phyloP scores from a whole-genome alignment of 64 coral and sea anemone genomes.

The Acropora yongei region DNA sequence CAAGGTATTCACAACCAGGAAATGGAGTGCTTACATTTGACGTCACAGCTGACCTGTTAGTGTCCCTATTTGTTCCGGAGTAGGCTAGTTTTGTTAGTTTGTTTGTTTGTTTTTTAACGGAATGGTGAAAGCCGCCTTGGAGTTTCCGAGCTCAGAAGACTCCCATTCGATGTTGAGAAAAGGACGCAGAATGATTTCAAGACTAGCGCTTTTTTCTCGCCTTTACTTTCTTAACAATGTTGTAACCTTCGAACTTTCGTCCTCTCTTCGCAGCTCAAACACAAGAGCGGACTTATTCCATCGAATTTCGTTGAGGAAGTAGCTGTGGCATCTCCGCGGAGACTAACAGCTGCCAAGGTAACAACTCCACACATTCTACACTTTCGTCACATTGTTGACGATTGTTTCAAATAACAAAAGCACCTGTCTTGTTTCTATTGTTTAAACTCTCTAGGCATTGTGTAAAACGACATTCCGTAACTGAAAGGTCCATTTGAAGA shows the following conservation, averaged over 20 bases:
- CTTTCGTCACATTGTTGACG: not conserved
- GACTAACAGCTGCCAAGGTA: constrained; percentile 45
- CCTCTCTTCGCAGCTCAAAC: constrained; percentile 50
- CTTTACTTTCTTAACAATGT: too few relatives aligned
- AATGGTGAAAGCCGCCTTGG: too few relatives aligned
- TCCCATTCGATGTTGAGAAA: too few relatives aligned
- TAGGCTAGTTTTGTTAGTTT: not conserved
- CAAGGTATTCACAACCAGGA: too few relatives aligned
- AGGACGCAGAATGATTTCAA: too few relatives aligned
- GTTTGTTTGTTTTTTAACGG: not conserved
- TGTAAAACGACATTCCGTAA: too few relatives aligned
- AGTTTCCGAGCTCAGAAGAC: too few relatives aligned
- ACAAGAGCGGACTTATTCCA: constrained; percentile 85
- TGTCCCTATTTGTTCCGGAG: too few relatives aligned
- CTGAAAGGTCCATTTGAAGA: too few relatives aligned
- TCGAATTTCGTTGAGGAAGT: constrained; percentile 99
- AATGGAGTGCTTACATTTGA: too few relatives aligned
- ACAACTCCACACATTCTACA: not conserved
- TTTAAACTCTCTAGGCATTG: not conserved
- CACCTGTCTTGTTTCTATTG: not conserved
- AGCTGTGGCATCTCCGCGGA: constrained; percentile 72
- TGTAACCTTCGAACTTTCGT: not conserved
- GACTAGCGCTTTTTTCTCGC: too few relatives aligned
- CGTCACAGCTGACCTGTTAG: too few relatives aligned
- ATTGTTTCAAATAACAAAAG: not conserved